These are phyloP conservation scores for Protodeltote pygarga DNA, from an alignment of 2,888 invertebrate genomes.

Conservation along the genomic window DNA sequence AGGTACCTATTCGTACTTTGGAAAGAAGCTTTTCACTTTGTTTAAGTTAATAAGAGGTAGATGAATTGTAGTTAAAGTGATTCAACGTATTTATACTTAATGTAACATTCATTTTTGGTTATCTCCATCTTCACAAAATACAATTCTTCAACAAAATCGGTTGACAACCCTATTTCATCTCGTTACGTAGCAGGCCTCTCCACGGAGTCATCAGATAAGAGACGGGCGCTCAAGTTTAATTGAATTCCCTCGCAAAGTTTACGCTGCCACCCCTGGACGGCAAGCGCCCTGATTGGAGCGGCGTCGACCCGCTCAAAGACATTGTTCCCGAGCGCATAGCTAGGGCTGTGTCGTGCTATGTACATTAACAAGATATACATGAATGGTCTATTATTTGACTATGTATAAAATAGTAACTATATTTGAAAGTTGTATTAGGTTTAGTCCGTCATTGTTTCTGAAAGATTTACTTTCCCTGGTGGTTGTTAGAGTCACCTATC, in stretches of 20 bases:
- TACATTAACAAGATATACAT: conserved; percentile 51
- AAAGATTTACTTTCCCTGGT: no score
- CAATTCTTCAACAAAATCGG: neutral
- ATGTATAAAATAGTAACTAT: conserved; percentile 26
- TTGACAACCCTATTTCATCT: conserved; percentile 69
- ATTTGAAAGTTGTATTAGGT: conserved; percentile 2
- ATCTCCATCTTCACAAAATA: neutral
- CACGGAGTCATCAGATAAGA: conserved; percentile 83
- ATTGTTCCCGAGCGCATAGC: conserved; percentile 66
- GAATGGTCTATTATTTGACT: conserved; percentile 45
- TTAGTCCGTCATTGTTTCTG: neutral
- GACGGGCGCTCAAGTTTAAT: conserved; percentile 85
- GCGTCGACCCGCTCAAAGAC: conserved; percentile 72
- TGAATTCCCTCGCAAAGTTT: conserved; percentile 84
- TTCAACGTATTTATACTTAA: no score
- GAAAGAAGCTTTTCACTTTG: no score
- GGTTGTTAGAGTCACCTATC: no score
- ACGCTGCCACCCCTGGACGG: conserved; percentile 73
- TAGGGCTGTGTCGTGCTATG: conserved; percentile 61
- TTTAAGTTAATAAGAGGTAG: no score
- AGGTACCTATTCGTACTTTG: no score
- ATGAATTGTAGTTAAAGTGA: no score
- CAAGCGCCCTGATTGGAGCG: conserved; percentile 77
- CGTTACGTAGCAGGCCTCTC: conserved; percentile 80
- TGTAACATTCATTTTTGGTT: neutral